phyloP scores from a whole-genome alignment of 2,888 invertebrate species.

The Metalampra italica region DNA sequence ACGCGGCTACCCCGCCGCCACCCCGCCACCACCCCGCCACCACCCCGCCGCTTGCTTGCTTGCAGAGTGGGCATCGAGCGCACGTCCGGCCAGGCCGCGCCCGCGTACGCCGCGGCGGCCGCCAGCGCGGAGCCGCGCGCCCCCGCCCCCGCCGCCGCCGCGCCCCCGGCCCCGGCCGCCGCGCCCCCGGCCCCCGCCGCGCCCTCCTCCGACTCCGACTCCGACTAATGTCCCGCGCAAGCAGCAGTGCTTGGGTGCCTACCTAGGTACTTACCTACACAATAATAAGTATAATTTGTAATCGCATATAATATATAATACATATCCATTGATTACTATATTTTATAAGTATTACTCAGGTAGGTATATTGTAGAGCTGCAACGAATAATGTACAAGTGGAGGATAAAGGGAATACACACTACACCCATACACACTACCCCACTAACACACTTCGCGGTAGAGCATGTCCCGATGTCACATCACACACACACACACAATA shows the following conservation, averaged over 20 bases:
- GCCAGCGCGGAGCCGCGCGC: constrained; percentile 23
- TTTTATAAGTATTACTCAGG: too few species aligned
- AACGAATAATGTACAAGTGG: too few species aligned
- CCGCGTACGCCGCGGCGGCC: constrained; percentile 58
- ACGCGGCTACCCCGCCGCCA: neutral
- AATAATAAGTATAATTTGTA: too few species aligned
- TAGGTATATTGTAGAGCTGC: too few species aligned
- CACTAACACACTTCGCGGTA: too few species aligned
- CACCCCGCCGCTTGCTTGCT: neutral
- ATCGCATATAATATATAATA: too few species aligned
- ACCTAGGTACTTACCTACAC: neutral
- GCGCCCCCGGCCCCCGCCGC: constrained; percentile 47
- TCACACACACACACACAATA: too few species aligned
- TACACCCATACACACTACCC: neutral
- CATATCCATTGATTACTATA: too few species aligned
- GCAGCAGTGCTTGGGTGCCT: neutral
- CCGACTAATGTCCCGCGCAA: constrained; percentile 37
- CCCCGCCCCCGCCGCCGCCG: constrained; percentile 23
- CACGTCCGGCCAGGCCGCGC: constrained; percentile 70
- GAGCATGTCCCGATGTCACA: too few species aligned
- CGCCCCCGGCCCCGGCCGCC: constrained; percentile 26
- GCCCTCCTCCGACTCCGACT: constrained; percentile 68
- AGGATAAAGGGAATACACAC: neutral
- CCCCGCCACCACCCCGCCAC: too few species aligned
- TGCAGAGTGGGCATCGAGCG: constrained; percentile 91